Conservation (phyloP, 2,113 vertebrate genomes). For the Brachyistius frenatus region DNA sequence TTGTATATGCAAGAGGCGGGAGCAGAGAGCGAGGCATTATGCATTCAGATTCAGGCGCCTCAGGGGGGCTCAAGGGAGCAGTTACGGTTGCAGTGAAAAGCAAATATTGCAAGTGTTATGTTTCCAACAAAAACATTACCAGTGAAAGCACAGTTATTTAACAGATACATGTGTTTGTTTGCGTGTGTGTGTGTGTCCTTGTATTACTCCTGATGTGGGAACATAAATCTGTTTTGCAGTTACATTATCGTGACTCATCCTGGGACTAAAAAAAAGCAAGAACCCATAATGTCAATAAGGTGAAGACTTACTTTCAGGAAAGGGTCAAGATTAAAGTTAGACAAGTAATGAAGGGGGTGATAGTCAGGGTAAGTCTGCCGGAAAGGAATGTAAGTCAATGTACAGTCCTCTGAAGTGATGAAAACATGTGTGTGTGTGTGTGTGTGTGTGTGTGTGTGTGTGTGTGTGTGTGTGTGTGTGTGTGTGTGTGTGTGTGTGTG, state of each 20-base stretch:
- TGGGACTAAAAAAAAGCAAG: background rate
- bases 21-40: slow-evolving; percentile 41
- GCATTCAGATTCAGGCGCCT: slow-evolving; percentile 58
- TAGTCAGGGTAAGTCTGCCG: background rate
- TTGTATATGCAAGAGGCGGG: slow-evolving; percentile 46
- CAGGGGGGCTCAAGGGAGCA: slow-evolving; percentile 53
- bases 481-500: background rate
- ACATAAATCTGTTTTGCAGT: background rate
- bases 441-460: too few species aligned
- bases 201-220: background rate
- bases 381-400: background rate
- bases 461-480: slow-evolving; percentile 2
- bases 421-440: background rate
- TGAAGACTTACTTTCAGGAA: background rate
- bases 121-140: slow-evolving; percentile 47
- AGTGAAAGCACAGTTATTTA: slow-evolving; percentile 37
- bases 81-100: slow-evolving; percentile 47
- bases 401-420: background rate
- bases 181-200: slow-evolving; percentile 16
- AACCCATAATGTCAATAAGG: background rate
- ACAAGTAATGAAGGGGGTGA: too few species aligned
- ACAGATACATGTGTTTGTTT: background rate
- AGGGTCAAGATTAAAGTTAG: too few species aligned
- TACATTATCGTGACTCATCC: too few species aligned
- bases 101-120: slow-evolving; percentile 66